A percentile compares a stretch with the other conserved stretches of the same genome.
Evolutionary conservation across 2,113 vertebrate genomes (phyloP).

Genomic region (Chaetodon trifascialis): DNA sequence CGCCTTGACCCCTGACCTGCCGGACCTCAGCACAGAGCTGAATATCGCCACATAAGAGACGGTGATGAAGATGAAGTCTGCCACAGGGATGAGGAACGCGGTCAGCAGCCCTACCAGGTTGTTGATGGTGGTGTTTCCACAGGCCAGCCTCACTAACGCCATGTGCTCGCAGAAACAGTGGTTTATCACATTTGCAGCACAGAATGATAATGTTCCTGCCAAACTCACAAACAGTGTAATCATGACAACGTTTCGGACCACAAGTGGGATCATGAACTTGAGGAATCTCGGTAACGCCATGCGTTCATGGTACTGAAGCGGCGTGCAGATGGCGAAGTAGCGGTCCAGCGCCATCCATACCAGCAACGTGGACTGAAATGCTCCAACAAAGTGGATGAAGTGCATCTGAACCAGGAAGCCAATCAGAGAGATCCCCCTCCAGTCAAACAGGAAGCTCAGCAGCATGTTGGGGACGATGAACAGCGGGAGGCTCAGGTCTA

Average conservation of each 20-base stretch:
- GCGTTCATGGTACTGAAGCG: slow-evolving; percentile 37
- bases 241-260: slow-evolving; percentile 18
- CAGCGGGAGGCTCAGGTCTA: slow-evolving; percentile 46
- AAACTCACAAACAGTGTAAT: neutral
- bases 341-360: slow-evolving; percentile 58
- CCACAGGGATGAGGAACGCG: slow-evolving; percentile 1
- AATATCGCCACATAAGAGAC: slow-evolving; percentile 48
- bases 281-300: slow-evolving; percentile 29
- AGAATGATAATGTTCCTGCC: slow-evolving; percentile 33
- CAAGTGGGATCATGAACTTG: slow-evolving; percentile 10
- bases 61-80: slow-evolving; percentile 36
- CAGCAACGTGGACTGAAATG: slow-evolving; percentile 35
- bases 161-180: slow-evolving; percentile 72
- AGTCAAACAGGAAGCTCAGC: slow-evolving; percentile 54
- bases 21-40: slow-evolving; percentile 20
- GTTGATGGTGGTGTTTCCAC: slow-evolving; percentile 49
- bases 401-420: slow-evolving; percentile 57
- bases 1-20: neutral
- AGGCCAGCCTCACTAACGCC: slow-evolving; percentile 61
- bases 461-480: slow-evolving; percentile 49
- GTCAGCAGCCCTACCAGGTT: slow-evolving; percentile 7
- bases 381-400: slow-evolving; percentile 4
- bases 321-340: slow-evolving; percentile 60
- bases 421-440: slow-evolving; percentile 48
- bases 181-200: neutral